phyloP scores from a whole-genome alignment of 53 echinoderm and acorn worm species.

The Mesocentrotus franciscanus region DNA sequence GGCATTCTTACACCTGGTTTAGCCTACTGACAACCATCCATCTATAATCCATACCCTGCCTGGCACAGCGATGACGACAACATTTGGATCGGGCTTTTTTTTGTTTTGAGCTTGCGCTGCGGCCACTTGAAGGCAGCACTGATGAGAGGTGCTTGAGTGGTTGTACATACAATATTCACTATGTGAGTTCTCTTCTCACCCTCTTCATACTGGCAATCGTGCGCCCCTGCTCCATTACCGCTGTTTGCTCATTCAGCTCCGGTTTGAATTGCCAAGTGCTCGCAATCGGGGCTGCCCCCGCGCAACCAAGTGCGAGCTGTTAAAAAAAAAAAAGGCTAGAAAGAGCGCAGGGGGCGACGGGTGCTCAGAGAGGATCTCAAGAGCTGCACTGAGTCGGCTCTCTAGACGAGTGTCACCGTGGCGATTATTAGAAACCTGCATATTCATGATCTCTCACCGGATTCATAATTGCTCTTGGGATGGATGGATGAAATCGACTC shows the following conservation, averaged over 20 bases:
- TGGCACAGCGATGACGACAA: neutral
- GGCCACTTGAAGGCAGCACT: slow-evolving; percentile 57
- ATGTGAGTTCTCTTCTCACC: slow-evolving; percentile 59
- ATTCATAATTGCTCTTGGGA: slow-evolving; percentile 68
- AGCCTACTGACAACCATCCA: slow-evolving; percentile 40
- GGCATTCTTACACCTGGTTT: slow-evolving; percentile 62
- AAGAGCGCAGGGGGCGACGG: slow-evolving; percentile 24
- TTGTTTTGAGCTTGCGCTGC: slow-evolving; percentile 54
- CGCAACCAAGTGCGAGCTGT: neutral
- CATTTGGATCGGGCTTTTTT: slow-evolving; percentile 46
- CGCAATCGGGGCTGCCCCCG: slow-evolving; percentile 43
- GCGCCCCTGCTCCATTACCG: slow-evolving; percentile 67
- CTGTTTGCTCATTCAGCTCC: slow-evolving; percentile 69
- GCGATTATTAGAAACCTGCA: slow-evolving; percentile 68
- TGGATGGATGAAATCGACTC: slow-evolving; percentile 68
- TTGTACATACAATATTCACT: slow-evolving; percentile 70
- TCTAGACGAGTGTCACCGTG: slow-evolving; percentile 69
- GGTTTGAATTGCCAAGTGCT: slow-evolving; percentile 68
- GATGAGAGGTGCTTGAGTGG: slow-evolving; percentile 66
- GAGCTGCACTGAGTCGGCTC: slow-evolving; percentile 62
- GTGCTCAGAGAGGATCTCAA: slow-evolving; percentile 31
- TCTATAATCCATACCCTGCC: slow-evolving; percentile 53
- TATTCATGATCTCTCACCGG: slow-evolving; percentile 66
- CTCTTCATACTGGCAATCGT: slow-evolving; percentile 54
- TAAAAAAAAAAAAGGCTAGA: neutral